These are phyloP conservation scores for Schmidtea mediterranea DNA, from an alignment of 1,140 invertebrate genomes.

Conservation along the genomic window DNA sequence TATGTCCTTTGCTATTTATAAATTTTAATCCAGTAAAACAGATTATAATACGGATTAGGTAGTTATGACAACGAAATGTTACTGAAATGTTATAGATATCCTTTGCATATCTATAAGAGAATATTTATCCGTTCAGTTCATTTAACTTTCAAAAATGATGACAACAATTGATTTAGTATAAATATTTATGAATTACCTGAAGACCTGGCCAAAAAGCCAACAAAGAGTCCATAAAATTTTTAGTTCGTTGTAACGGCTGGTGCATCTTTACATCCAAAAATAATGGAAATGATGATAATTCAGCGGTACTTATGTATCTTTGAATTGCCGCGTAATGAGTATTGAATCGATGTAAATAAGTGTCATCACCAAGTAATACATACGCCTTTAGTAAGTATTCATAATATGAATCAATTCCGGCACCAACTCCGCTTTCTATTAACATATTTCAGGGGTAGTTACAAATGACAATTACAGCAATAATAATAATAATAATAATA, in stretches of 20 bases:
- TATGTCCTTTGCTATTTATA: too few relatives aligned
- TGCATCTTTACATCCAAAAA: neutral
- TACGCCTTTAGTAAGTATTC: constrained; percentile 84
- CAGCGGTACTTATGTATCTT: constrained; percentile 49
- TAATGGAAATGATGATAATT: neutral
- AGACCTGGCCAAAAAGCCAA: neutral
- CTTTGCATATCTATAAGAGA: too few relatives aligned
- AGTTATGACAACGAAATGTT: too few relatives aligned
- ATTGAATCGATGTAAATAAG: constrained; percentile 68
- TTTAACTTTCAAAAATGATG: too few relatives aligned
- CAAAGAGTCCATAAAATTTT: constrained; percentile 77
- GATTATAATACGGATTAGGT: too few relatives aligned
- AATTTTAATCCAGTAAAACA: too few relatives aligned
- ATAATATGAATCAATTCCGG: constrained; percentile 92
- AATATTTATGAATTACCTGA: too few relatives aligned
- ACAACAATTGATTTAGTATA: too few relatives aligned
- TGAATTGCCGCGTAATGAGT: constrained; percentile 87
- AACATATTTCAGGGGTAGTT: too few relatives aligned
- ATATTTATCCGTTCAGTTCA: too few relatives aligned
- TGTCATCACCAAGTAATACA: constrained; percentile 45
- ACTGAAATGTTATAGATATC: too few relatives aligned
- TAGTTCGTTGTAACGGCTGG: neutral
- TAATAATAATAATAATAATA: constrained; percentile 6
- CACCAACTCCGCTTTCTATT: constrained; percentile 73
- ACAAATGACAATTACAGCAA: constrained; percentile 6